Base-by-base conservation (phyloP, 2,888 invertebrate genomes). In the Pharmacophagus antenor region DNA sequence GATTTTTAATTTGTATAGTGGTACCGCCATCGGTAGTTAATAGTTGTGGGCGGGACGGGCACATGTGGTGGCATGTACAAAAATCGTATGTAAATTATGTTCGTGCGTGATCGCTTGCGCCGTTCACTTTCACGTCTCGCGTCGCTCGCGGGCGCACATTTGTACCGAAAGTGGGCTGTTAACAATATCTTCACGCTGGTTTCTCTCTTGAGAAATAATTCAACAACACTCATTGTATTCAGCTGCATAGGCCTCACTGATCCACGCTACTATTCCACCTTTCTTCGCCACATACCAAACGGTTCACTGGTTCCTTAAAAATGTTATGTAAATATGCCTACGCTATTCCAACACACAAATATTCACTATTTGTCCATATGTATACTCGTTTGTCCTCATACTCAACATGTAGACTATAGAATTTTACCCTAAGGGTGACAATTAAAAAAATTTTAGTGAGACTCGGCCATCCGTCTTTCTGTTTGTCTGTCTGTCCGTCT, bases 81-180 rank as follows among this genome's bases (percentile, higher is more conserved):
- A 79, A 84, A 84, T 82, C 83, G 74, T 74, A 76, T 81, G 82
- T 82, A 80, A 83, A 86, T 79, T 74, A 72, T 77, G 75, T 72
- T 70, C 74, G 71, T 71, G 72, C 72, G 70, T 69, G 70, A 71
- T 68, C 69, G 74, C 78, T 82, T 84, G 79, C 78, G 78, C 85
- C 88, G 88, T 88, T 90, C 88, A 89, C 89, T 90, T 88, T 89
- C 89, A 83, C 88, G 79, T 72, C 67, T 74, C 71, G 73, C 70
- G 67, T 72, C 65, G 70, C 69, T 67, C 69, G 76, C 73, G 66
- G 66, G 73, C 74, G 70, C 74, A 70, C 68, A 66, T 71, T 73
- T 68, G 68, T 75, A 79, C 85, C 72, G 82, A 88, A 90, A 89
- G 86, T 89, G 79, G 85, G 84, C 84, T 88, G 78, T 79, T 74